phyloP scores from a whole-genome alignment of 2,797 vertebrate species.

The Typhlichthys eigenmanni region DNA sequence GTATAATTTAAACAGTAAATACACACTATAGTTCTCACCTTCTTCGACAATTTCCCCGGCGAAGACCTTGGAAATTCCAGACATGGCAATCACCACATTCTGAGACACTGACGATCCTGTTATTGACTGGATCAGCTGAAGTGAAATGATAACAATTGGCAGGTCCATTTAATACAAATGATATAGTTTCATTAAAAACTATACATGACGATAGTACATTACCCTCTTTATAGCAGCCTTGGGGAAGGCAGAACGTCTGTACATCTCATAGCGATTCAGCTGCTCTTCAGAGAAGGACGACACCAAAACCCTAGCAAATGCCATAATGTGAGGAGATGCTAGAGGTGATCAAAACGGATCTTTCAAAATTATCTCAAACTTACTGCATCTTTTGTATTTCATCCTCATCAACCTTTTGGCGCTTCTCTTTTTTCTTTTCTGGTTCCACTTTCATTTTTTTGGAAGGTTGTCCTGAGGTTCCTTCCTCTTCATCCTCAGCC shows the following conservation, averaged over 20 bases:
- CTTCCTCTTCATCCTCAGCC: constrained; percentile 82
- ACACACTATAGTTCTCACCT: constrained; percentile 75
- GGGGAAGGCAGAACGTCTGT: constrained; percentile 93
- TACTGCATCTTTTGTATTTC: constrained; percentile 99
- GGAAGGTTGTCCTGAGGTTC: constrained; percentile 67
- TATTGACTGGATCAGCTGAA: constrained; percentile 95
- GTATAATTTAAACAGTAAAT: neutral
- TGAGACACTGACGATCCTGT: constrained; percentile 97
- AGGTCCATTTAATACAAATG: neutral
- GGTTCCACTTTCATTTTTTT: constrained; percentile 90
- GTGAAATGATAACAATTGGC: neutral
- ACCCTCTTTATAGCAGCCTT: constrained; percentile 98
- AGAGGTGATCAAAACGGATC: neutral
- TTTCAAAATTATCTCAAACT: constrained; percentile 53
- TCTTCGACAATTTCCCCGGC: constrained; percentile 90
- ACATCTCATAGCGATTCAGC: constrained; percentile 98
- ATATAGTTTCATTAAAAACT: neutral
- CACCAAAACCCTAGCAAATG: constrained; percentile 85
- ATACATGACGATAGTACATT: constrained; percentile 14
- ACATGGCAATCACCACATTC: constrained; percentile 99
- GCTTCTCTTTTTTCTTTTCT: constrained; percentile 94
- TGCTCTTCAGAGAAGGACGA: constrained; percentile 98
- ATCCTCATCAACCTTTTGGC: constrained; percentile 96
- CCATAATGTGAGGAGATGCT: neutral
- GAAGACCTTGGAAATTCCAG: constrained; percentile 95